A percentile compares a stretch with the other conserved stretches of the same genome.
Conservation (phyloP, 2,888 invertebrate species). For the Cenopis cana region DNA sequence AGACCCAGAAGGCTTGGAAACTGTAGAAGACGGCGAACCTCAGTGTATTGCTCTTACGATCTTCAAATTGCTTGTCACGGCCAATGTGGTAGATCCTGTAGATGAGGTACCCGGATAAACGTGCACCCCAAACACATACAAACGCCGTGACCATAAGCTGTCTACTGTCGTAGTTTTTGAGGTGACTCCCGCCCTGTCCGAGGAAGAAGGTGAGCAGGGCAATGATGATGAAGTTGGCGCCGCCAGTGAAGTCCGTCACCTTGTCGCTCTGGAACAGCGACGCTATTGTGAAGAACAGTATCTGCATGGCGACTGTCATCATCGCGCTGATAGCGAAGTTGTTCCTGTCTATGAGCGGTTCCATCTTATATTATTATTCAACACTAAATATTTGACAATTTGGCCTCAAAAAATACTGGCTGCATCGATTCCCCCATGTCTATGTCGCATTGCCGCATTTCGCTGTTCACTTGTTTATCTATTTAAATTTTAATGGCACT, state of each 20-base stretch:
- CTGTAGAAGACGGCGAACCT: conserved; percentile 97
- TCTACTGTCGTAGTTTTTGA: conserved; percentile 92
- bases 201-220: conserved; percentile 94
- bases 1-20: conserved; percentile 96
- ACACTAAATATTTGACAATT: conserved; percentile 65
- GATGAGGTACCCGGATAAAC: conserved; percentile 94
- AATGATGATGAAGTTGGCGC: conserved; percentile 95
- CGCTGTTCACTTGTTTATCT: conserved; percentile 50
- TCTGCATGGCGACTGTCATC: conserved; percentile 93
- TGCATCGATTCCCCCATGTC: conserved; percentile 62
- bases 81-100: conserved; percentile 96
- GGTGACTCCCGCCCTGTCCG: conserved; percentile 89
- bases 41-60: conserved; percentile 93
- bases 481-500: conserved; percentile 45
- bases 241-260: conserved; percentile 96
- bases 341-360: conserved; percentile 91
- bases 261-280: conserved; percentile 95
- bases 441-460: conserved; percentile 75
- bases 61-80: conserved; percentile 95
- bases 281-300: conserved; percentile 94
- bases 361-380: conserved; percentile 79
- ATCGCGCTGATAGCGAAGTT: conserved; percentile 95
- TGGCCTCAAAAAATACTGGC: conserved; percentile 65
- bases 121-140: conserved; percentile 94
- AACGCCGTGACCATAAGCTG: conserved; percentile 96